Base-by-base conservation (phyloP, 2,797 vertebrate species). In the Hafferia zeledoni region DNA sequence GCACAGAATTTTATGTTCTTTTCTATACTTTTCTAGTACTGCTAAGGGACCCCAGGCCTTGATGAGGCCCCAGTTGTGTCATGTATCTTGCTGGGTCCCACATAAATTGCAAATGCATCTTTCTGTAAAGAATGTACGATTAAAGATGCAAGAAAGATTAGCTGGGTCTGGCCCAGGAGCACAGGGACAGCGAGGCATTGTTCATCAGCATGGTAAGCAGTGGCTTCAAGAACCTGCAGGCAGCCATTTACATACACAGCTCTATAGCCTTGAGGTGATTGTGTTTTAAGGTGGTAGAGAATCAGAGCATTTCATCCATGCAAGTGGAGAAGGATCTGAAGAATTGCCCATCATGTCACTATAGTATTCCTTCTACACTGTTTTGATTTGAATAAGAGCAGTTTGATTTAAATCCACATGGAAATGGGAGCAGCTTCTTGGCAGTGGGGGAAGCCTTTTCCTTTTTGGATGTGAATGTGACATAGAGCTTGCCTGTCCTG, bases 71-170 rank as follows among this genome's bases (percentile, higher is more conserved):
- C 50, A 14, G 6, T 37, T 79, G 43, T 55, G 43, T 59, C 5
- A 7, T 11, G 22, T 56, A 44, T 39, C 0, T 0, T 2, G 3
- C 64, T 5, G 2, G 3, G 37, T 50, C 24, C 31, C 65, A 78
- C 27, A 12, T 22, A 69, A 90, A 82, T 28, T 75, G 44, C 17
- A 82, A 56, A 47, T 59, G 23, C 33, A 82, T 28, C 35, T 82
- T 82, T 79, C 67, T 76, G 39, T 35, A 27, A 39, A 76, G 37
- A 63, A 18, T 23, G 10, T 31, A 11, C 53, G 47, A 69, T 89
- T 5, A 25, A 65, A 72, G 64, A 83, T 19, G 31, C 20, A 49
- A 56, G 24, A 37, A 68, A 64, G 41, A 28, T 56, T 49, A 41
- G 33, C 33, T 71, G 41, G 30, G 31, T 59, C 41, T 71, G 75